phyloP scores from a whole-genome alignment of 1,140 invertebrate genomes.

The Mamestra configurata region DNA sequence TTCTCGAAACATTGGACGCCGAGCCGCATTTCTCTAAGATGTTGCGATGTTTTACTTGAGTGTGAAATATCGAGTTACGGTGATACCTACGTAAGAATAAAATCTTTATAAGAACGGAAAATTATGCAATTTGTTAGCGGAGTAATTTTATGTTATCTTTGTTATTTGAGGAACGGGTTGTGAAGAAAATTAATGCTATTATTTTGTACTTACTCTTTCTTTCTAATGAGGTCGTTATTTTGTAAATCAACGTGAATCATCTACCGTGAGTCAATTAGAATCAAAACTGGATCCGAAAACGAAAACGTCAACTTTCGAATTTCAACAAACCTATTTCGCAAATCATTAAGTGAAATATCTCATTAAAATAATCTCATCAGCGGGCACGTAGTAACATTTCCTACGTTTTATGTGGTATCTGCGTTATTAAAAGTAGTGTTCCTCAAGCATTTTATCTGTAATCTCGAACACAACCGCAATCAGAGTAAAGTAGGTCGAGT shows the following conservation, averaged over 20 bases:
- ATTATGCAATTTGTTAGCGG: slow-evolving; percentile 23
- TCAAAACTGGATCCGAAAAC: neutral
- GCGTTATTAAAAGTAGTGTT: slow-evolving; percentile 38
- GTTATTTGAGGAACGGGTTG: neutral
- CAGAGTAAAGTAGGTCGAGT: slow-evolving; percentile 64
- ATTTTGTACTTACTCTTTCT: neutral
- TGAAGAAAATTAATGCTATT: neutral
- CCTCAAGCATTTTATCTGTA: slow-evolving; percentile 52
- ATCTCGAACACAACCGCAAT: slow-evolving; percentile 58
- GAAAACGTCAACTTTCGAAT: slow-evolving; percentile 10
- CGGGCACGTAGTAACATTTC: slow-evolving; percentile 24
- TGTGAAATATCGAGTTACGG: slow-evolving; percentile 16
- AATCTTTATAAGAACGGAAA: slow-evolving; percentile 4
- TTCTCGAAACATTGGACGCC: slow-evolving; percentile 33
- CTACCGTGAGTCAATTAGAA: neutral
- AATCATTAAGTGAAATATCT: slow-evolving; percentile 27
- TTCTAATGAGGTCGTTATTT: neutral
- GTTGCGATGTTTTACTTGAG: slow-evolving; percentile 14
- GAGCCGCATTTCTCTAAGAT: neutral
- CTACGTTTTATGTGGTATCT: slow-evolving; percentile 34
- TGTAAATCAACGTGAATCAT: neutral
- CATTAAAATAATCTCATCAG: slow-evolving; percentile 38
- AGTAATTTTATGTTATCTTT: neutral
- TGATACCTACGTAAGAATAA: neutral
- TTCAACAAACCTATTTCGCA: slow-evolving; percentile 33